Evolutionary conservation across 1,140 invertebrate genomes (phyloP).

Genomic region (Coptotermes formosanus): DNA sequence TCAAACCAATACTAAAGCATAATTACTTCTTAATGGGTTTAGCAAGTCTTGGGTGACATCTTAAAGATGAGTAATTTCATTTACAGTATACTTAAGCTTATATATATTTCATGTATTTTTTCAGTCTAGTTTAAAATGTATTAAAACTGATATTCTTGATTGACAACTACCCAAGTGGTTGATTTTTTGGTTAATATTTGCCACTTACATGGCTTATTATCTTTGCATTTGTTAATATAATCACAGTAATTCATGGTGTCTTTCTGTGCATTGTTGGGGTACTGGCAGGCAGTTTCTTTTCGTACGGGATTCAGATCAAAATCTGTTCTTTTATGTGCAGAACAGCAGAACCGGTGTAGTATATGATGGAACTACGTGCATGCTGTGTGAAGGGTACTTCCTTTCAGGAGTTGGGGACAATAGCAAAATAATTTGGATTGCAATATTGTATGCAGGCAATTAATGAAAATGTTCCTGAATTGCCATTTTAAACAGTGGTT

Average conservation of each 20-base stretch:
- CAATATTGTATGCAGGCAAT: too few species aligned
- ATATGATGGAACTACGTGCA: neutral
- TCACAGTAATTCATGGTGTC: neutral
- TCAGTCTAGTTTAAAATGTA: neutral
- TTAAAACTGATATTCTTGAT: neutral
- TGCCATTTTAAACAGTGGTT: too few species aligned
- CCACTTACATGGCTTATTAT: neutral
- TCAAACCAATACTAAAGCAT: neutral
- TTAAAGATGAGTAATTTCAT: neutral
- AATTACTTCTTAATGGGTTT: neutral
- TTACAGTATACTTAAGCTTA: neutral
- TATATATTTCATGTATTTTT: neutral
- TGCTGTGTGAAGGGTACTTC: neutral
- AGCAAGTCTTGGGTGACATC: neutral
- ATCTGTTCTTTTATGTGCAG: neutral
- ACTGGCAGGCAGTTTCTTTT: neutral
- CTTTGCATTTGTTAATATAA: slow-evolving; percentile 16
- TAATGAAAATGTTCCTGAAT: too few species aligned
- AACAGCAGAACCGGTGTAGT: neutral
- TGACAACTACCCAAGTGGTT: neutral
- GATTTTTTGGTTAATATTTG: neutral
- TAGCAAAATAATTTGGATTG: neutral
- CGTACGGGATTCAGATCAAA: neutral
- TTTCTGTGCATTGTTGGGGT: neutral
- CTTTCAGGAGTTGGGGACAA: neutral